phyloP scores from a whole-genome alignment of 2,113 vertebrate genomes.

The Antechinus flavipes region DNA sequence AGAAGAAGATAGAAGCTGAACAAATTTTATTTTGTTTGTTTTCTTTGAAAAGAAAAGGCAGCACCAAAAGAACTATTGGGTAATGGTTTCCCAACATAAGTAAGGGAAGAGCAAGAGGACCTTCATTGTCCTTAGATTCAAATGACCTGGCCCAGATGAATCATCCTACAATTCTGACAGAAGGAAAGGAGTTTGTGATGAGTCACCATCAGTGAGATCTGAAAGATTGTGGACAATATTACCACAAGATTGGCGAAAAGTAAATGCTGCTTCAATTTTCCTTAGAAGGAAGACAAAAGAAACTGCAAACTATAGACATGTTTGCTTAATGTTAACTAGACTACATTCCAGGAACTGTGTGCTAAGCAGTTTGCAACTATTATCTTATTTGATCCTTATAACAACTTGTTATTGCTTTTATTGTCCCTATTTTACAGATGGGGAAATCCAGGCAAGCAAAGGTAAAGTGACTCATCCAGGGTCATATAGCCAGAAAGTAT shows the following conservation, averaged over 20 bases:
- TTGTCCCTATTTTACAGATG: not conserved
- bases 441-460: not conserved
- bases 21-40: not conserved
- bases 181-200: not conserved
- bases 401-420: not conserved
- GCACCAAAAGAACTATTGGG: not conserved
- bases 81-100: not conserved
- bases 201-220: not conserved
- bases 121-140: not conserved
- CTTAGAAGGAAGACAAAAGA: not conserved
- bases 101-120: not conserved
- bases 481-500: not conserved
- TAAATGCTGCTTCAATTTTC: not conserved
- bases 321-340: not conserved
- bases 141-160: not conserved
- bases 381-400: not conserved
- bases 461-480: not conserved
- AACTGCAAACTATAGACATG: not conserved
- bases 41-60: not conserved
- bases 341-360: not conserved
- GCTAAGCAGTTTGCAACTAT: not conserved
- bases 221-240: not conserved
- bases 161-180: not conserved
- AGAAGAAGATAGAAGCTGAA: not conserved
- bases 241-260: not conserved